Evolutionary conservation across 1,140 invertebrate genomes (phyloP).

Genomic region (Bombus terrestris): DNA sequence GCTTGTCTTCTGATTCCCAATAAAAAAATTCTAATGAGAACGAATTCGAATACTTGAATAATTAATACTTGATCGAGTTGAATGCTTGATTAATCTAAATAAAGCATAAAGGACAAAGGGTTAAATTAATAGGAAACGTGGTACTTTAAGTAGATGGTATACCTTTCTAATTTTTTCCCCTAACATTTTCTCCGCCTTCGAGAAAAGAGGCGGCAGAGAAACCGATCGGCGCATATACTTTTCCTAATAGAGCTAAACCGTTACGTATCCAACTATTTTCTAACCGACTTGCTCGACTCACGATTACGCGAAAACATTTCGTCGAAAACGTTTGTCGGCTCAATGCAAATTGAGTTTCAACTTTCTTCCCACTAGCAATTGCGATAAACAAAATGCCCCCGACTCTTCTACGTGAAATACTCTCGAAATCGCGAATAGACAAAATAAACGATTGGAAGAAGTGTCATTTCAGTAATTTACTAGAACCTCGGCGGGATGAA

Average conservation of each 20-base stretch:
- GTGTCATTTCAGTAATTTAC: background rate
- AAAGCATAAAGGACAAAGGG: background rate
- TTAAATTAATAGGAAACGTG: background rate
- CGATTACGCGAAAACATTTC: background rate
- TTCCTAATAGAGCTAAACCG: background rate
- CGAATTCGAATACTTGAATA: background rate
- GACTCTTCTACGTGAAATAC: too few species aligned
- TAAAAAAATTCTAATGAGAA: background rate
- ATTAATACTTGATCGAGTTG: background rate
- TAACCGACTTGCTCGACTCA: background rate
- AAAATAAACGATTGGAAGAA: background rate
- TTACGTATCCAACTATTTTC: background rate
- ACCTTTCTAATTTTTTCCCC: background rate
- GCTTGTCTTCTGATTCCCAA: too few species aligned
- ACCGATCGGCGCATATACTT: background rate
- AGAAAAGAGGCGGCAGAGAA: background rate
- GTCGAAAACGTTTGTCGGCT: background rate
- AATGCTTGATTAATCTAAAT: background rate
- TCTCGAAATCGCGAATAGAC: background rate
- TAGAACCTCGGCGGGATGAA: background rate
- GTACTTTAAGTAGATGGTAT: background rate
- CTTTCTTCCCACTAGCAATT: background rate
- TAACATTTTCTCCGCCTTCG: background rate
- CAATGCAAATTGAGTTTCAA: conserved; percentile 27
- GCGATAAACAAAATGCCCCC: background rate